phyloP scores from a whole-genome alignment of 2,797 vertebrate genomes.

The Chaenodraco wilsoni region DNA sequence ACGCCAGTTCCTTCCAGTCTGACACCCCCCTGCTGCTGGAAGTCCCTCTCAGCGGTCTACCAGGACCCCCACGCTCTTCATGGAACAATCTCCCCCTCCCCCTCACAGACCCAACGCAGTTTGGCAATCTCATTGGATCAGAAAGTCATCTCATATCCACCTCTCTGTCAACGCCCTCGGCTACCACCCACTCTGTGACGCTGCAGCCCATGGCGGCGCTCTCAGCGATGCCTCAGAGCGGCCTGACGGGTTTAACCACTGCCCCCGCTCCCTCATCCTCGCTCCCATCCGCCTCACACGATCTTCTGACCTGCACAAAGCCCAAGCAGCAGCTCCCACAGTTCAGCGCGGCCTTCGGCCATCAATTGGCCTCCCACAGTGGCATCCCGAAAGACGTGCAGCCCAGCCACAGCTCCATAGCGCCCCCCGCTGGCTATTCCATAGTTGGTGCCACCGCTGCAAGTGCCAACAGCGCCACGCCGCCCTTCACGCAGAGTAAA shows the following conservation, averaged over 20 bases:
- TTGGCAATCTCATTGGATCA: conserved; percentile 92
- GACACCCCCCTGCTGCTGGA: conserved; percentile 95
- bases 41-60: conserved; percentile 91
- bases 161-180: conserved; percentile 95
- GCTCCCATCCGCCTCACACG: conserved; percentile 86
- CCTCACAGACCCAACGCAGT: conserved; percentile 91
- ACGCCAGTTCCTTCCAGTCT: conserved; percentile 90
- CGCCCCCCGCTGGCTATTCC: conserved; percentile 95
- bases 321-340: conserved; percentile 98
- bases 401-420: conserved; percentile 99
- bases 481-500: conserved; percentile 91
- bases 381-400: conserved; percentile 99
- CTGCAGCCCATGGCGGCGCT: conserved; percentile 95
- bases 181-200: conserved; percentile 92
- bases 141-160: conserved; percentile 98
- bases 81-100: conserved; percentile 94
- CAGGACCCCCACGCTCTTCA: conserved; percentile 89
- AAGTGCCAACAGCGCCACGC: conserved; percentile 91
- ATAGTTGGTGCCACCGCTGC: conserved; percentile 94
- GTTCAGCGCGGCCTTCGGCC: conserved; percentile 98
- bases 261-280: conserved; percentile 87
- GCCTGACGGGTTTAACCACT: conserved; percentile 84
- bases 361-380: conserved; percentile 97
- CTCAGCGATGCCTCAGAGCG: conserved; percentile 93
- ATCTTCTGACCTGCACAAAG: conserved; percentile 90